Conservation (phyloP, 2,113 vertebrate genomes). For the Anhinga anhinga region DNA sequence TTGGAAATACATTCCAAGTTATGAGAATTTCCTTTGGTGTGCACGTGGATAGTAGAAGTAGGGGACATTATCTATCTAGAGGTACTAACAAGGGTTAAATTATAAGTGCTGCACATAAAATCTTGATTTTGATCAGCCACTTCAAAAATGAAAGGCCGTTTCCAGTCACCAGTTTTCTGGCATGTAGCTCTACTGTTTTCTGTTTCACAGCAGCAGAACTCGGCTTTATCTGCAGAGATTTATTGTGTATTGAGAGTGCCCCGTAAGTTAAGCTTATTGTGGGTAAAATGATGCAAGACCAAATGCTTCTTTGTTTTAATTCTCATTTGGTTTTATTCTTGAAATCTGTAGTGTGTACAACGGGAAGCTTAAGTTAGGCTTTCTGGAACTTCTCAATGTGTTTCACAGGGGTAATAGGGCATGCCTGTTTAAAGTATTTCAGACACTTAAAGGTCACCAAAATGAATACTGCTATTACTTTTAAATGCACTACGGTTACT, state of each 20-base stretch:
- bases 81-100: background rate
- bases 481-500: background rate
- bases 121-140: background rate
- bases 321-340: background rate
- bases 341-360: background rate
- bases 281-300: background rate
- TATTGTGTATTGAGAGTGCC: background rate
- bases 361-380: background rate
- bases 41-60: background rate
- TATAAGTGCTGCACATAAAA: background rate
- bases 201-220: background rate
- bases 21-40: background rate
- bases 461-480: conserved; percentile 21
- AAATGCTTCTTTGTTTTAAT: background rate
- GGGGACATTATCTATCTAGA: background rate
- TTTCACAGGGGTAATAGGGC: background rate
- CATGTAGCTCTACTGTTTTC: background rate
- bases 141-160: background rate
- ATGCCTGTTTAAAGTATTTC: conserved; percentile 16
- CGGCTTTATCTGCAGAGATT: background rate
- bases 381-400: conserved; percentile 5
- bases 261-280: background rate
- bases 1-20: background rate
- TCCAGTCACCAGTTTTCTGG: background rate
- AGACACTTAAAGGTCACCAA: background rate